Base-by-base conservation (phyloP, 2,797 vertebrate species). In the Rhodeus uyekii region DNA sequence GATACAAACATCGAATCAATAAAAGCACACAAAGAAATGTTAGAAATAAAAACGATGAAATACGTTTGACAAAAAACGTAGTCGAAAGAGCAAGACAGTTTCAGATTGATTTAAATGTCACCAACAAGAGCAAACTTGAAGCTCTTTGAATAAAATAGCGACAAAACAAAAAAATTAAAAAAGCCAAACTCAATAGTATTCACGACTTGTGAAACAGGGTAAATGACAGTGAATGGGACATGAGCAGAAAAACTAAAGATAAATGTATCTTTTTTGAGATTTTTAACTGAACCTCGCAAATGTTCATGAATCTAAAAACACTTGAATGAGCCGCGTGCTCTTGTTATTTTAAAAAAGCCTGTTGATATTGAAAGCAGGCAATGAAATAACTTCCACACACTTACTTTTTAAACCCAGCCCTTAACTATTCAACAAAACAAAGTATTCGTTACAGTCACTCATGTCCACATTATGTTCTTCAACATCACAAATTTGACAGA, bases 191-290 rank as follows among this genome's bases (percentile, higher is more conserved):
- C 44, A 18, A 16, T 46, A 18, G 14, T 46, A 46, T 18, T n/a
- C 44, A 48, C 16, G 5, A 48, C 44, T 48, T 48, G 0, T 18
- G 44, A 48, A 48, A 48, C 44, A 48, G 18, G 16, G 6, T 46
- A 46, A 3, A 95, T 95, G 88, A 96, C 7, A n/a, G 1, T 5
- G 8, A n/a, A 24, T n/a, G 2, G 24, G n/a, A 55, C 22, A 53
- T 53, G 50, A 8, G 18, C 2, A 22, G 44, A 36, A 44, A 44
- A 44, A 14, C 13, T 22, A 22, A 3, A 53, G 9, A n/a, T 53
- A 53, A 8, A 53, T 46, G 2, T 18, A 46, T 46, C 4, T 13
- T 14, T 44, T 46, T 46, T 46, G 1, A 24, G 8, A n/a, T 10
- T 55, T 55, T 55, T n/a, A 24, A 55, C n/a, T 24, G 22, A 55